Base-by-base conservation (phyloP, 2,888 invertebrate genomes). In the Eupithecia dodoneata region DNA sequence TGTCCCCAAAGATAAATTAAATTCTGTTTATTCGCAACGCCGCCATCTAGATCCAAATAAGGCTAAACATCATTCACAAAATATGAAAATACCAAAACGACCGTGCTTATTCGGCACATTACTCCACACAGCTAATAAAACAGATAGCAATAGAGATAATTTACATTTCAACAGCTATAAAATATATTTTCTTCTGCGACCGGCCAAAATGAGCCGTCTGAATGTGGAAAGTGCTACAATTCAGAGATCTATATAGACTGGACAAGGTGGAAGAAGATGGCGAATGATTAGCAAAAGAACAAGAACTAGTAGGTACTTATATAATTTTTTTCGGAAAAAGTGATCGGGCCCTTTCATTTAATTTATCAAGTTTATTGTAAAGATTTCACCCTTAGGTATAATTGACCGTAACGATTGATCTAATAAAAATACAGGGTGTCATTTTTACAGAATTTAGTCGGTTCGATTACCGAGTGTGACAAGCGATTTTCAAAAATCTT, bases 131-230 rank as follows among this genome's bases (percentile, higher is more conserved):
- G 89, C 89, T 91, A 91, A 92, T 90, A 91, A 91, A 92, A 89
- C 86, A 91, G 92, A 92, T 93, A 92, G 90, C 85, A 85, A 86
- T 83, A 78, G 79, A 87, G 86, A 92, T 93, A 92, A 92, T 91
- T 93, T 90, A 92, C 90, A 90, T 89, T 90, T 89, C 86, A 83
- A 83, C 81, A 84, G 84, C 87, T 86, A 90, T 91, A 90, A 91
- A 92, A 90, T 90, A 93, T 91, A 91, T 90, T 88, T 78, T 86
- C 86, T 89, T 83, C 87, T 85, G 87, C 87, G 90, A 91, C 91
- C 92, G 89, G 88, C 90, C 91, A 88, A 92, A 94, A 94, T 93
- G 94, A 93, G 94, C 93, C 92, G 91, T 94, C 93, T 91, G 87
- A 88, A 89, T 87, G 91, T 88, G 87, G 90, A 87, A 91, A 92